Conservation (phyloP, 30 jellyfish, hydroid and myxozoan species). For the Chrysaora quinquecirrha region DNA sequence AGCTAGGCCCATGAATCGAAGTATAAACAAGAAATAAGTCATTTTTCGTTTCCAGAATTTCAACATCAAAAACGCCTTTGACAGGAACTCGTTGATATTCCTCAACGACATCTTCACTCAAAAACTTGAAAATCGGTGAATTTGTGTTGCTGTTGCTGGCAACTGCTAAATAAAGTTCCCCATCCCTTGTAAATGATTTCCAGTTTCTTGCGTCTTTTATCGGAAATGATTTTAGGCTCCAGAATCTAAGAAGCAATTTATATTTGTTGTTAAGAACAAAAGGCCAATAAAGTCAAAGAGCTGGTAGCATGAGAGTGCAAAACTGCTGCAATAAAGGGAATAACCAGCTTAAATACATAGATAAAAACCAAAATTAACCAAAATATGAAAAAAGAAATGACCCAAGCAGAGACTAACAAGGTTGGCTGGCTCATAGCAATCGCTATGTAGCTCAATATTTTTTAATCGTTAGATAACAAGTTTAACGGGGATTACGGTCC, state of each 20-base stretch:
- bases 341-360: no score
- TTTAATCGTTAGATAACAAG: no score
- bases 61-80: conserved; percentile 77
- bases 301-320: no score
- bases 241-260: conserved; percentile 62
- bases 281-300: no score
- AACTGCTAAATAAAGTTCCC: conserved; percentile 70
- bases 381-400: no score
- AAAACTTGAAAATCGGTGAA: conserved; percentile 69
- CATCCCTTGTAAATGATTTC: conserved; percentile 81
- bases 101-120: conserved; percentile 25
- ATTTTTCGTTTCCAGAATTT: conserved; percentile 52
- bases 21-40: conserved; percentile 39
- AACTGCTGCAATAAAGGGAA: no score
- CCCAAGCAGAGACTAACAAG: no score
- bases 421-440: no score
- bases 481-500: no score
- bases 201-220: conserved; percentile 80
- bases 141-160: conserved; percentile 71
- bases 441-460: no score
- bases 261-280: no score
- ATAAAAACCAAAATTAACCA: no score
- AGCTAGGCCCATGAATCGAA: conserved; percentile 59
- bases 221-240: conserved; percentile 28
- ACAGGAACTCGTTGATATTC: conserved; percentile 80